Evolutionary conservation across 2,888 invertebrate species (phyloP).

Genomic region (Branchipolynoe longqiensis): DNA sequence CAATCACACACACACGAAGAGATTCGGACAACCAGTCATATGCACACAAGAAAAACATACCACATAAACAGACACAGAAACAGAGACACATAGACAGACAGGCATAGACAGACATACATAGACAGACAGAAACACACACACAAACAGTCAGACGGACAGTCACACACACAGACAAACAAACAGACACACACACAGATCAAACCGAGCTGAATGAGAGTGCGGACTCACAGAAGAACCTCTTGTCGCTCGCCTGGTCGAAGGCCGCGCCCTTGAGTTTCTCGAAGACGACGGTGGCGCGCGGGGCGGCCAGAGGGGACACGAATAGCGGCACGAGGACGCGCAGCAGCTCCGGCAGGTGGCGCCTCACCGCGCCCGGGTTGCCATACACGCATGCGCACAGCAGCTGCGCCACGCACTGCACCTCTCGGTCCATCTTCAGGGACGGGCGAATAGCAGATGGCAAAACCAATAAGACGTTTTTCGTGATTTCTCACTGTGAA

Average conservation of each 20-base stretch:
- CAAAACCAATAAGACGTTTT: too few species aligned
- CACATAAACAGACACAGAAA: too few species aligned
- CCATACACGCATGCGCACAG: conserved; percentile 81
- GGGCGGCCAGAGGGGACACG: conserved; percentile 90
- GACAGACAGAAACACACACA: too few species aligned
- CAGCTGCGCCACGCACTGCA: conserved; percentile 75
- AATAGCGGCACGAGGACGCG: conserved; percentile 86
- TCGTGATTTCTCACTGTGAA: too few species aligned
- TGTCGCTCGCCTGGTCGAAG: conserved; percentile 79
- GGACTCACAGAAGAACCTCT: conserved; percentile 73
- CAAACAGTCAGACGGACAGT: too few species aligned
- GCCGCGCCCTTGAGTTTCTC: conserved; percentile 85
- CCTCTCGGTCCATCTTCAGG: conserved; percentile 63
- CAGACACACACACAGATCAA: neutral
- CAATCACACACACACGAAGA: too few species aligned
- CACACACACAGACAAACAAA: too few species aligned
- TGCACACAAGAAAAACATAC: too few species aligned
- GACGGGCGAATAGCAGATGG: too few species aligned
- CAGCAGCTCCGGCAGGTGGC: conserved; percentile 85
- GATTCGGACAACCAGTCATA: too few species aligned
- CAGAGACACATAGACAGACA: too few species aligned
- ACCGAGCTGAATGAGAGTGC: neutral
- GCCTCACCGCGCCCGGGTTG: conserved; percentile 83
- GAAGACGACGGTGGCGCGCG: conserved; percentile 86
- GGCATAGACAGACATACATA: too few species aligned